phyloP scores from a whole-genome alignment of 92 coral and sea anemone genomes.

The Pocillopora grandis region DNA sequence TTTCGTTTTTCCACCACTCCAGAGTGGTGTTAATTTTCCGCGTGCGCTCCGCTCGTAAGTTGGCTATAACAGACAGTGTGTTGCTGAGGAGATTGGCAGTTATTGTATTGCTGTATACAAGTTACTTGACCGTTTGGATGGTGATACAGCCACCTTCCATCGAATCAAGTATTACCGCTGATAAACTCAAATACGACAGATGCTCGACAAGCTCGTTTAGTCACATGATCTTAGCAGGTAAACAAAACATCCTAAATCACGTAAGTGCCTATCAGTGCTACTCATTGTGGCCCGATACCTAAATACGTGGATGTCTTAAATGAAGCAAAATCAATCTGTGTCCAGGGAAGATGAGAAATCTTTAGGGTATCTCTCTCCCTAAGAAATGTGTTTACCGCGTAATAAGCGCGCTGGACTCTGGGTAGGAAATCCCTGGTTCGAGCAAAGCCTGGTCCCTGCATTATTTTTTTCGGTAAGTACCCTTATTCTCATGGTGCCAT shows the following conservation, averaged over 20 bases:
- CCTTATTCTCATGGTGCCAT: no score
- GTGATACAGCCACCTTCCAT: conserved; percentile 55
- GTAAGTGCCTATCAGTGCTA: neutral
- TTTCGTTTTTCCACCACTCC: neutral
- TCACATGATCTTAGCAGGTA: conserved; percentile 10
- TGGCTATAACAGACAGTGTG: conserved; percentile 68
- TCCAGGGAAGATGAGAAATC: no score
- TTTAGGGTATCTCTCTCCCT: no score
- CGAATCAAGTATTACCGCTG: conserved; percentile 16
- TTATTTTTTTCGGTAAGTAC: no score
- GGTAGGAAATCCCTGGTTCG: no score
- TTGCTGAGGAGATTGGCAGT: conserved; percentile 61
- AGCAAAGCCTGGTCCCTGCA: no score
- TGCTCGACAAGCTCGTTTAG: conserved; percentile 19
- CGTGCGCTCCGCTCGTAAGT: conserved; percentile 79
- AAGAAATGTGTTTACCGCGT: no score
- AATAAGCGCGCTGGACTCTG: no score
- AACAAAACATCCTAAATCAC: neutral
- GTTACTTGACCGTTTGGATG: conserved; percentile 76
- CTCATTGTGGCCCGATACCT: no score
- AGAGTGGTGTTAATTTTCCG: conserved; percentile 73
- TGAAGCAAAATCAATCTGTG: no score
- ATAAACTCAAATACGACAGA: conserved; percentile 43
- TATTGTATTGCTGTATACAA: conserved; percentile 53
- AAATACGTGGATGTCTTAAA: no score